Evolutionary conservation across 2,888 invertebrate genomes (phyloP), one percentile per base, ranked within the genome.

Genomic region (Protonemura montana): DNA sequence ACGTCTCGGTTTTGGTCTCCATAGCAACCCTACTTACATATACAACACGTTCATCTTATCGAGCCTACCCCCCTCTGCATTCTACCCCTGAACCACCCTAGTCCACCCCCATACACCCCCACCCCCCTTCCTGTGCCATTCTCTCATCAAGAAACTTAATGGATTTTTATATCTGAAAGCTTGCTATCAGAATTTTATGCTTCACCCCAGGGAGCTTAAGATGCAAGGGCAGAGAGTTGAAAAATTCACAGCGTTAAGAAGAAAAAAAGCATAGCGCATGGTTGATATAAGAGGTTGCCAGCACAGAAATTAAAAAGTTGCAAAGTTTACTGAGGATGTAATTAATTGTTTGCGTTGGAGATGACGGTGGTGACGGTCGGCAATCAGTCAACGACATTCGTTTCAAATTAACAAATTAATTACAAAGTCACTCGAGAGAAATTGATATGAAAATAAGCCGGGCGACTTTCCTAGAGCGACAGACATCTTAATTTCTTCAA

Each of bases 111-210:
- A n/a, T n/a, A n/a, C n/a, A n/a, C n/a, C n/a, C 78, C 78, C 59
- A 21, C 21, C 1, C 30, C 81, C 81, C 81, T 59, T 27, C 76
- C 84, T 76, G 59, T 27, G 26, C 84, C 59, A 28, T 27, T 81
- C 28, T 84, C 82, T 82, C 82, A 27, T 76, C 76, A 84, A 76
- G 84, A 85, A 85, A 87, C 86, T 86, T 87, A 85, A 85, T 87
- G 85, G 85, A 86, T 85, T 87, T 87, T 87, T 87, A 87, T 87
- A 87, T 87, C 84, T 86, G 78, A 85, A 78, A 78, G n/a, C 81
- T 30, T 28, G 81, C 28, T 81, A 81, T 81, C 81, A 81, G 81
- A 30, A 81, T 81, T 81, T 81, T n/a, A 81, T 30, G 81, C 27
- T 28, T 30, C 28, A 30, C 28, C 28, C 81, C 81, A 21, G 59